These are phyloP conservation scores for Acrocyrtus sp. DNA, from an alignment of 2,888 invertebrate species.

Conservation along the genomic window DNA sequence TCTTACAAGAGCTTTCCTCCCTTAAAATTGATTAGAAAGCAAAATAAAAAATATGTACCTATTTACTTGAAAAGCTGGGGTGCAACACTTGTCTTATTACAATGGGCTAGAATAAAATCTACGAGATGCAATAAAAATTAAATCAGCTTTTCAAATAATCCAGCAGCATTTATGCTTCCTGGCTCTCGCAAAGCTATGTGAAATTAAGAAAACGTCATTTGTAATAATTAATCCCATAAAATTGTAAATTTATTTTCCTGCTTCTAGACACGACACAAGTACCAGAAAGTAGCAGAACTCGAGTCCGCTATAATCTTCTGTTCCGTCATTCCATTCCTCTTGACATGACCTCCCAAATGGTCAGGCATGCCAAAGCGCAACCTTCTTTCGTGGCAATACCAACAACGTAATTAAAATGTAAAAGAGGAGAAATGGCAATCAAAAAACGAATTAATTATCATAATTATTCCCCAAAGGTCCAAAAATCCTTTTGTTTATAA, in stretches of 20 bases:
- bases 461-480: neutral
- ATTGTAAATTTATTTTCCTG: neutral
- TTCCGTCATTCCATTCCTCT: neutral
- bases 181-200: no score
- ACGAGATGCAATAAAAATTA: no score
- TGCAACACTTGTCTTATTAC: no score
- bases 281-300: no score
- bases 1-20: no score
- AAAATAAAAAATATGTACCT: no score
- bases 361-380: neutral
- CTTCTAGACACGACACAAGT: neutral
- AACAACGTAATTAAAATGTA: neutral
- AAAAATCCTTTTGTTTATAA: neutral
- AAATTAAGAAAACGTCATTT: conserved; percentile 20
- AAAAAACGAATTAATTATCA: neutral
- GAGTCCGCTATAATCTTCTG: neutral
- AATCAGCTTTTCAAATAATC: no score
- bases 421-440: neutral
- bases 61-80: no score
- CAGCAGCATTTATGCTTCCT: no score
- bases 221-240: conserved; percentile 33
- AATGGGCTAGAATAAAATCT: no score
- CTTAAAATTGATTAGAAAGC: no score
- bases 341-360: neutral
- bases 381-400: neutral